These are phyloP conservation scores for Nerophis lumbriciformis DNA, from an alignment of 2,113 vertebrate genomes.

Conservation along the genomic window DNA sequence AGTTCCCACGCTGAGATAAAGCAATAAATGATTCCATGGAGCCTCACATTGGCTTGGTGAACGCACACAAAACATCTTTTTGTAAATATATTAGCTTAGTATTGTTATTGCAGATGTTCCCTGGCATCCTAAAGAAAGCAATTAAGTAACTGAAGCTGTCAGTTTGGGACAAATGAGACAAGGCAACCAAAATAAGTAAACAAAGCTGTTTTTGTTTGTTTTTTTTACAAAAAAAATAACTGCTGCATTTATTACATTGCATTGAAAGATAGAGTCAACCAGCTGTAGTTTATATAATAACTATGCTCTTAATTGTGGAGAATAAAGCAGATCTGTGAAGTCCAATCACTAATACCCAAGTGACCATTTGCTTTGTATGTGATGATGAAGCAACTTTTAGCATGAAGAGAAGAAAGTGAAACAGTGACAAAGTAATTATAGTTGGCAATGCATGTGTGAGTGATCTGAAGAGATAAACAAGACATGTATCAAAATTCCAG, in stretches of 20 bases:
- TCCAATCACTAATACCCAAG: neutral
- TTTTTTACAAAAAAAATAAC: neutral
- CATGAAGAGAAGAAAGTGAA: too few relatives aligned
- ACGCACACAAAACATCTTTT: conserved; percentile 15
- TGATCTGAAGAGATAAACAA: too few relatives aligned
- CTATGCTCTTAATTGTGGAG: neutral
- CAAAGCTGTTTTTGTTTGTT: neutral
- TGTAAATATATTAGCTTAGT: conserved; percentile 1
- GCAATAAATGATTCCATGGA: conserved; percentile 11
- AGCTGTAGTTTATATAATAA: neutral
- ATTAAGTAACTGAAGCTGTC: too few relatives aligned
- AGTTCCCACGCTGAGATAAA: neutral
- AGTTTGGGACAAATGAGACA: neutral
- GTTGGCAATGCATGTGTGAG: too few relatives aligned
- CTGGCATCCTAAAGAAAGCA: conserved; percentile 2
- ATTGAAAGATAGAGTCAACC: neutral
- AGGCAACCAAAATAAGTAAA: neutral
- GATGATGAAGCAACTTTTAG: too few relatives aligned
- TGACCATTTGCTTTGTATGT: neutral
- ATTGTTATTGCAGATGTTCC: conserved; percentile 5
- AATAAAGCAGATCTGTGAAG: neutral
- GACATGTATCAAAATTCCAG: too few relatives aligned
- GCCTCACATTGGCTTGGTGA: conserved; percentile 1
- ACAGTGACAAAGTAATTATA: too few relatives aligned
- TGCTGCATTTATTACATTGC: neutral